Evolutionary conservation across 1,140 invertebrate species (phyloP).

Genomic region (Aphelinus atriplicis): DNA sequence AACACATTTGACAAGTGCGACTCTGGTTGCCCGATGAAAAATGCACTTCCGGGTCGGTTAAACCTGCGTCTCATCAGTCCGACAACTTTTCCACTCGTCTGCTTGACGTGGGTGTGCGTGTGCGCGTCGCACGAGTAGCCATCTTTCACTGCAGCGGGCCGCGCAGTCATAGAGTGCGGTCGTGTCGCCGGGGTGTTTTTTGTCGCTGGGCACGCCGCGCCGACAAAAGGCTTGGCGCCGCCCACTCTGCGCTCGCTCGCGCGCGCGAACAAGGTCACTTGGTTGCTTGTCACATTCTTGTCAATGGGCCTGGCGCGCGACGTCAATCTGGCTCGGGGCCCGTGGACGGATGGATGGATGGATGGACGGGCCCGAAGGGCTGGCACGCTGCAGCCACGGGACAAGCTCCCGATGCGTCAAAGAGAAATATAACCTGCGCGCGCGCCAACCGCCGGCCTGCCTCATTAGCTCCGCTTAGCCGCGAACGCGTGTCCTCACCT

Average conservation of each 20-base stretch:
- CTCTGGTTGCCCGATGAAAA: background rate
- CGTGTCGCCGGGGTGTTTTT: background rate
- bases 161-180: slow-evolving; percentile 7
- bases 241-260: slow-evolving; percentile 44
- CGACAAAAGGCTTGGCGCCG: slow-evolving; percentile 43
- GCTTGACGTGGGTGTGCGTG: no score
- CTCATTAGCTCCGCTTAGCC: slow-evolving; percentile 65
- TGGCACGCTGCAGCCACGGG: slow-evolving; percentile 28
- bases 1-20: no score
- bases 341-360: slow-evolving; percentile 19
- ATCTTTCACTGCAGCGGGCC: slow-evolving; percentile 10
- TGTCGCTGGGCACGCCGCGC: no score
- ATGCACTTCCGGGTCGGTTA: background rate
- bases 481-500: slow-evolving; percentile 54
- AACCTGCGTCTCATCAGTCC: background rate
- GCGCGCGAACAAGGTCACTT: slow-evolving; percentile 60
- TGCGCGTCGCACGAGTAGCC: slow-evolving; percentile 2
- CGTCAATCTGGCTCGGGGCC: slow-evolving; percentile 62
- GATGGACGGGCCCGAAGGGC: slow-evolving; percentile 3
- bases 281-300: slow-evolving; percentile 66
- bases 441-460: slow-evolving; percentile 62
- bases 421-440: slow-evolving; percentile 65
- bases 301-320: slow-evolving; percentile 63
- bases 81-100: slow-evolving; percentile 2
- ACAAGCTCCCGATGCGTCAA: slow-evolving; percentile 65